phyloP scores from a whole-genome alignment of 2,113 vertebrate species.

The Rana temporaria region DNA sequence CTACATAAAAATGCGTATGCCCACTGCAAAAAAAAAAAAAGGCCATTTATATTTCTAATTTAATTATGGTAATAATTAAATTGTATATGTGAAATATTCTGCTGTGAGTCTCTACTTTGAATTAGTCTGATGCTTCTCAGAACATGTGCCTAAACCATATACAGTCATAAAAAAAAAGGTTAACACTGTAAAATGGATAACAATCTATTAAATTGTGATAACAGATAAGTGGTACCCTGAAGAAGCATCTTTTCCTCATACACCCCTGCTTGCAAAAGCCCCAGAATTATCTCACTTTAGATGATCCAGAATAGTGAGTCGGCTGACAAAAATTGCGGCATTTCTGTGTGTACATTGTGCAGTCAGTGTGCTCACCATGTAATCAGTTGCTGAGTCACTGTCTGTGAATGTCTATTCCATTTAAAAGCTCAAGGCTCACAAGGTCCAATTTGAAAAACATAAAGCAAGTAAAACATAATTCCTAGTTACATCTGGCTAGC shows the following conservation, averaged over 20 bases:
- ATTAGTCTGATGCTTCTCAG: too few species aligned
- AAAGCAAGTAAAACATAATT: slow-evolving; percentile 20
- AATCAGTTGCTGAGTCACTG: slow-evolving; percentile 52
- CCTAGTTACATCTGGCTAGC: slow-evolving; percentile 15
- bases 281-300: slow-evolving; percentile 14
- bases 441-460: slow-evolving; percentile 21
- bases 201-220: not conserved
- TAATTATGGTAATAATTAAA: too few species aligned
- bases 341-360: slow-evolving; percentile 36
- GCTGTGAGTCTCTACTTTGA: too few species aligned
- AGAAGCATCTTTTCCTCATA: not conserved
- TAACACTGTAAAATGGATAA: not conserved
- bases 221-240: not conserved
- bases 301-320: slow-evolving; percentile 35
- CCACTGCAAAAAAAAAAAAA: too few species aligned
- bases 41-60: too few species aligned
- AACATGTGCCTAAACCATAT: too few species aligned
- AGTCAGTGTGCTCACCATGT: slow-evolving; percentile 38
- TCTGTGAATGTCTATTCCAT: slow-evolving; percentile 51
- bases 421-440: slow-evolving; percentile 30
- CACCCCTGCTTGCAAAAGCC: slow-evolving; percentile 16
- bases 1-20: too few species aligned
- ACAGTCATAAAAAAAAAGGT: too few species aligned
- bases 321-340: slow-evolving; percentile 29
- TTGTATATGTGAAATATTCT: too few species aligned